Percentiles rank a stretch among this genome's conserved stretches.
phyloP scores from a whole-genome alignment of 2,113 vertebrate genomes.

The Acinonyx jubatus region DNA sequence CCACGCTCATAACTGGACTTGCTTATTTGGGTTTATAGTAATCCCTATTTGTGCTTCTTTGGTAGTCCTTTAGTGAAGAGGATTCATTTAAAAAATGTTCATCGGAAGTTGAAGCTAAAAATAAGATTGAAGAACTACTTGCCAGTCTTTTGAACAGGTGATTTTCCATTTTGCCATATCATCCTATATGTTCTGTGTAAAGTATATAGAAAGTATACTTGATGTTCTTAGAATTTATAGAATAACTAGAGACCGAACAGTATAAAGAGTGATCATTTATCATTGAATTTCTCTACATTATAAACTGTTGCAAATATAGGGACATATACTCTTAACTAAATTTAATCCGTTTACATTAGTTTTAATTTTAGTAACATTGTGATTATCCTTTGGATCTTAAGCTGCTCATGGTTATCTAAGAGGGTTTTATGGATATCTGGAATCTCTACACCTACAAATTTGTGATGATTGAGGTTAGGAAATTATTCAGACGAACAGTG shows the following conservation, averaged over 20 bases:
- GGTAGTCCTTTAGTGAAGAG: conserved; percentile 95
- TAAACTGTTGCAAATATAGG: not conserved
- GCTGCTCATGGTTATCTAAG: not conserved
- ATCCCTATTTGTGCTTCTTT: conserved; percentile 62
- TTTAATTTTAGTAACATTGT: not conserved
- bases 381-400: not conserved
- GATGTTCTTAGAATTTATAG: not conserved
- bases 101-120: conserved; percentile 85
- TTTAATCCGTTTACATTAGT: not conserved
- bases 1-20: not conserved
- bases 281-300: not conserved
- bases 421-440: not conserved
- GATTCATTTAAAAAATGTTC: conserved; percentile 94
- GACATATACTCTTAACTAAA: not conserved
- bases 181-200: not conserved
- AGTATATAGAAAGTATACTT: not conserved
- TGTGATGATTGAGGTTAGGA: not conserved
- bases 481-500: not conserved
- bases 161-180: conserved; percentile 23
- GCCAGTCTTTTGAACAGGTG: conserved; percentile 89
- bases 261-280: not conserved
- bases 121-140: conserved; percentile 90
- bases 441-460: not conserved
- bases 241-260: not conserved
- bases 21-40: conserved; percentile 15